Base-by-base conservation (phyloP, 2,113 vertebrate species). In the Anarhynchus alexandrinus region DNA sequence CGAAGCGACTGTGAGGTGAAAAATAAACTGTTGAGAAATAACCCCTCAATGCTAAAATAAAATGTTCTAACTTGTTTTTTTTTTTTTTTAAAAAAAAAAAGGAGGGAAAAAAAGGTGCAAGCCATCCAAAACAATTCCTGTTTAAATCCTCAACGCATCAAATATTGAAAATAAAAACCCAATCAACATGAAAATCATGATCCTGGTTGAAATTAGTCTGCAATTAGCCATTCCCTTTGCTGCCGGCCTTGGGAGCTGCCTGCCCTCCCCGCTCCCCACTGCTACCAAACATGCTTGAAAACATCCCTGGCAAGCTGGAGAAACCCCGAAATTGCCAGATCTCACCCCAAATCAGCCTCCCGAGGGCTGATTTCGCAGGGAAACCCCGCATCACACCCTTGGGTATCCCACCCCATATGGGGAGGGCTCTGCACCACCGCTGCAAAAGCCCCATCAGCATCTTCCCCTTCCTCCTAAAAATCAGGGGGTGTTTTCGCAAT, bases 21-120 rank as follows among this genome's bases (percentile, higher is more conserved):
- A 95, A 95, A 95, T 59, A 91, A 96, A 95, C 78, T 52, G 87
- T 20, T 76, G 85, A 82, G 73, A 91, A 93, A 91, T 40, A 85
- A 94, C 38, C 52, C 18, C 67, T 77, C 36, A 6, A 4, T 2
- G 14, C 32, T 62, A 57, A 66, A 91, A 74, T 27, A 15, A 15
- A 86, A 87, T 14, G 52, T 20, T 82, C 26, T 64, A 71, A 36
- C 61, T 67, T 15, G 55, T 15, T 42, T 11, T 29, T 47, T 20
- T 49, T 34, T n/a, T 32, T 42, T 30, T 20, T 49, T 12, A 1
- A 9, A 32, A 91, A 65, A 32, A 54, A 55, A 20, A 13, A 30
- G 8, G 55, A 4, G 16, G 16, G 8, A 13, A 62, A 64, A 36
- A 42, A 61, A 11, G 34, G 38, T 15, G 32, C 5, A 25, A 93